Evolutionary conservation across 2,888 invertebrate genomes (phyloP).

Genomic region (Tachina fera): DNA sequence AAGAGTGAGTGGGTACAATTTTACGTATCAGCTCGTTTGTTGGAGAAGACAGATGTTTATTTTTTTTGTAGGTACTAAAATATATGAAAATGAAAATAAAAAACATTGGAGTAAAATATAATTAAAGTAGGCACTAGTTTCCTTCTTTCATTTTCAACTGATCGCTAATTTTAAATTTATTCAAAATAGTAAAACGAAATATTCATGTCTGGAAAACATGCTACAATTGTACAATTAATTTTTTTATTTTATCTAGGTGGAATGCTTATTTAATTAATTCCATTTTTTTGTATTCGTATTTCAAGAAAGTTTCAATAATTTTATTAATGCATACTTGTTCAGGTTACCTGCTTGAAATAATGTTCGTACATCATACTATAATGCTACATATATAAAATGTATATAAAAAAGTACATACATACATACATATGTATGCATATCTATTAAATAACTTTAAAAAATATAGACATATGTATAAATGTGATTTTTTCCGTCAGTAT

Average conservation of each 20-base stretch:
- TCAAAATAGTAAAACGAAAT: slow-evolving; percentile 46
- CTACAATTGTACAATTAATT: slow-evolving; percentile 2
- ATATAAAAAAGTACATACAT: background rate
- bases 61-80: background rate
- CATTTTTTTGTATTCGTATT: background rate
- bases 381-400: background rate
- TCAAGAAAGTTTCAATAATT: slow-evolving; percentile 16
- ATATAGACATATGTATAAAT: background rate
- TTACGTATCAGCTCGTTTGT: background rate
- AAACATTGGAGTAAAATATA: background rate
- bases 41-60: slow-evolving; percentile 34
- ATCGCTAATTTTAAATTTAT: background rate
- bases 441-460: background rate
- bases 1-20: slow-evolving; percentile 30
- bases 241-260: slow-evolving; percentile 17
- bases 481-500: background rate
- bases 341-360: background rate
- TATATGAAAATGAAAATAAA: background rate
- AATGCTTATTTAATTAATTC: slow-evolving; percentile 32
- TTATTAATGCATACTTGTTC: background rate
- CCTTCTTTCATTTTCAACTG: slow-evolving; percentile 49
- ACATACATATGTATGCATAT: background rate
- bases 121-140: slow-evolving; percentile 29
- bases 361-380: background rate
- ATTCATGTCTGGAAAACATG: slow-evolving; percentile 14